Conservation (phyloP, 2,797 vertebrate genomes). For the Poecilia velifera region DNA sequence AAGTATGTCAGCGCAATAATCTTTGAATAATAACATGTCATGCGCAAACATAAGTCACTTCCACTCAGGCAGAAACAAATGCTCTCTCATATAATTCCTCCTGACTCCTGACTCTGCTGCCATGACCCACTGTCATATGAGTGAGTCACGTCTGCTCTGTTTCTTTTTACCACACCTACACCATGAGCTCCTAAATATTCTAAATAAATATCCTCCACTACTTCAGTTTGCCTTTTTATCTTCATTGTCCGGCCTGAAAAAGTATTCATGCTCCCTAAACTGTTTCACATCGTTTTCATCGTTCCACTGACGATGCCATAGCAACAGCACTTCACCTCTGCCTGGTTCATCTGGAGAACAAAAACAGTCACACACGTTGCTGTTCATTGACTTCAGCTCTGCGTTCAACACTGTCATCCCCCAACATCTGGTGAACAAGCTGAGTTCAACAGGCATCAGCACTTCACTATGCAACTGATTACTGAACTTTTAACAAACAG, state of each 20-base stretch:
- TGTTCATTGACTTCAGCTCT: too few species aligned
- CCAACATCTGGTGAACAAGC: too few species aligned
- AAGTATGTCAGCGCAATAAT: too few species aligned
- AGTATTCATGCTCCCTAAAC: background rate
- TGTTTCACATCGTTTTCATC: background rate
- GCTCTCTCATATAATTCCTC: slow-evolving; percentile 20
- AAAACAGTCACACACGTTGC: too few species aligned
- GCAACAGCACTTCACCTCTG: too few species aligned
- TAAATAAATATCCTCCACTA: background rate
- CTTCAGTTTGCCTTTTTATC: background rate
- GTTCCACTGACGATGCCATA: too few species aligned
- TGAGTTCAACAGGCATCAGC: too few species aligned
- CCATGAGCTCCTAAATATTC: background rate
- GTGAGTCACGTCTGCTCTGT: slow-evolving; percentile 26
- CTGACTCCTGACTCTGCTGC: slow-evolving; percentile 6
- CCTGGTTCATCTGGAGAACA: too few species aligned
- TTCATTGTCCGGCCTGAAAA: background rate
- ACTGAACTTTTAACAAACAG: too few species aligned
- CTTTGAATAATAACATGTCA: background rate
- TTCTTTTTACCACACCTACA: background rate
- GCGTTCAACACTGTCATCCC: too few species aligned
- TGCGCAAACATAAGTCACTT: slow-evolving; percentile 10
- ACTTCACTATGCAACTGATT: too few species aligned
- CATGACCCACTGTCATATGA: slow-evolving; percentile 62
- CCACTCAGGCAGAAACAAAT: slow-evolving; percentile 18